Base-by-base conservation (phyloP, 2,797 vertebrate species). In the Xiphophorus birchmanni region DNA sequence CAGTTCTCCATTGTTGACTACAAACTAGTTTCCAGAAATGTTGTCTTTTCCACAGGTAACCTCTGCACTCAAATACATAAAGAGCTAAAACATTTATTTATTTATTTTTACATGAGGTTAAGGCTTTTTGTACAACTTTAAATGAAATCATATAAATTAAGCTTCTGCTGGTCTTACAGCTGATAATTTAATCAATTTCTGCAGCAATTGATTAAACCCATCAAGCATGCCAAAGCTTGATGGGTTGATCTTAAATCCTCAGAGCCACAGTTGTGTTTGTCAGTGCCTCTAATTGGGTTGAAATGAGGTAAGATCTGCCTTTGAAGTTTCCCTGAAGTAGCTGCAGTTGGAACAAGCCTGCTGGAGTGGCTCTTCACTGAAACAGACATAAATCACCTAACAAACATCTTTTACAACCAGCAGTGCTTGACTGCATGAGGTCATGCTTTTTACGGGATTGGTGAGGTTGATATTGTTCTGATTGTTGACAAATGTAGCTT, bases 1-100 rank as follows among this genome's bases (percentile, higher is more conserved):
- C 98, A 99, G 92, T 99, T 99, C 94, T 99, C 99, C 91, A 99
- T 99, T 4, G 98, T 99, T 45, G 97, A 99, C 93, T 99, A 99
- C 96, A 98, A 98, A 89, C 95, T 99, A 88, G 97, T 99, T 90
- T 99, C 99, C 94, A 99, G 96, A 93, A 99, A 99, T 81, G 98
- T 99, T 40, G 98, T 98, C 85, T 99, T 99, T 94, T 99, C 99
- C 89, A 99, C 98, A 97, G 98, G 98, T 99, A 95, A 92, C 65
- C 4, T 5, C n/a, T 17, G 0, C 1, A 3, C 44, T 40, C n/a
- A 3, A 0, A 15, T 12, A 29, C 5, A 26, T 44, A 40, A 26
- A 32, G 17, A 48, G n/a, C 17, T 5, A 44, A n/a, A 29, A n/a
- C n/a, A 18, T 8, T 48, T 35, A 3, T 52, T 23, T 10, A 0